Percentiles rank a stretch among this genome's conserved stretches.
These are phyloP conservation scores for Leptoclinus maculatus DNA, from an alignment of 2,797 vertebrate genomes.

Conservation along the genomic window DNA sequence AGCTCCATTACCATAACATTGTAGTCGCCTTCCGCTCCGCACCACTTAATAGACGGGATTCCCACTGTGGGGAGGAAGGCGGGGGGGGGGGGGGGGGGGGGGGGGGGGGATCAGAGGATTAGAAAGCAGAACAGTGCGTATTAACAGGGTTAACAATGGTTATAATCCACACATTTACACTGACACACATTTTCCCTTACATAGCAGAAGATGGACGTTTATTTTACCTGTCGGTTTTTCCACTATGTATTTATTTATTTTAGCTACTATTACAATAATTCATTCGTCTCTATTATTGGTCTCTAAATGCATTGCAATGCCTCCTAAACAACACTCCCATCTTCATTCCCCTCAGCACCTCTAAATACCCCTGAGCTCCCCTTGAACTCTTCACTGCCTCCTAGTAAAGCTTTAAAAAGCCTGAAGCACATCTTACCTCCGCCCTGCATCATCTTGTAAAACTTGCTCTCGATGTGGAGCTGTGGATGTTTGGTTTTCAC, in stretches of 20 bases:
- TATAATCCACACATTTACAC: too few relatives aligned
- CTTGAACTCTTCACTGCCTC: slow-evolving; percentile 1
- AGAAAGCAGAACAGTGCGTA: not conserved
- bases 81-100: too few relatives aligned
- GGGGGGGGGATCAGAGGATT: not conserved
- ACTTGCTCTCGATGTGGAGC: slow-evolving; percentile 99
- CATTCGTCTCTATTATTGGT: not conserved
- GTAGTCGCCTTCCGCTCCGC: slow-evolving; percentile 96
- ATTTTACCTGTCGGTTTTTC: not conserved
- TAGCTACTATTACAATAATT: not conserved
- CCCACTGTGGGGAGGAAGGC: slow-evolving; percentile 85
- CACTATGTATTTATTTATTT: not conserved
- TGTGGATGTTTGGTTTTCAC: slow-evolving; percentile 99
- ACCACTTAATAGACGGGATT: slow-evolving; percentile 98
- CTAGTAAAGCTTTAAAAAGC: not conserved
- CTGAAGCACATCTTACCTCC: slow-evolving; percentile 87
- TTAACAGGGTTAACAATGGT: too few relatives aligned
- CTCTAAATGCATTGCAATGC: not conserved
- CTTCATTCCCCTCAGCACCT: not conserved
- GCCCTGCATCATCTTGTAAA: slow-evolving; percentile 99
- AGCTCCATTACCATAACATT: slow-evolving; percentile 99
- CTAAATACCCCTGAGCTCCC: not conserved
- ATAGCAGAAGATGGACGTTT: not conserved
- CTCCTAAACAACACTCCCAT: not conserved
- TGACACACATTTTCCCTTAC: too few relatives aligned